Percentiles rank a stretch among this genome's conserved stretches.
phyloP scores from a whole-genome alignment of 2,113 vertebrate species.

The Puntigrus tetrazona region DNA sequence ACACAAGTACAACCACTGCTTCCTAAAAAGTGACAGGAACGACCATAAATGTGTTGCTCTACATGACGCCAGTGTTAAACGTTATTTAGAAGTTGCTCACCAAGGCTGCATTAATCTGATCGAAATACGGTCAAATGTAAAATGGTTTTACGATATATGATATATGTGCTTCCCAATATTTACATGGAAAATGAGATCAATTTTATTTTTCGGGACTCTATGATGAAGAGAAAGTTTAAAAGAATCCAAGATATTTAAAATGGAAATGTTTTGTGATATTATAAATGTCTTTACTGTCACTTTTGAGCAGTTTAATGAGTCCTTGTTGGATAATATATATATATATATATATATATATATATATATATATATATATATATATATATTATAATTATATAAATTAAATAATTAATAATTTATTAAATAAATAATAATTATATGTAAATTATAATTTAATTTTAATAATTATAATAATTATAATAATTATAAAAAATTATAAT shows the following conservation, averaged over 20 bases:
- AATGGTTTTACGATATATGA: neutral
- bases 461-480: too few relatives aligned
- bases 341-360: neutral
- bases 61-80: neutral
- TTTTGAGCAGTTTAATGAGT: neutral
- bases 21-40: neutral
- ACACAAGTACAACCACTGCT: neutral
- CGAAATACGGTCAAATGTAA: neutral
- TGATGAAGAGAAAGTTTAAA: neutral
- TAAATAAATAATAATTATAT: too few relatives aligned
- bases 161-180: neutral
- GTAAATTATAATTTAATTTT: too few relatives aligned
- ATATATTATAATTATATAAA: too few relatives aligned
- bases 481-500: too few relatives aligned
- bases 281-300: neutral
- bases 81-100: neutral
- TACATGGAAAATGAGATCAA: neutral
- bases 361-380: too few relatives aligned
- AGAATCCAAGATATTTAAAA: neutral
- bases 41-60: neutral
- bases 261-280: neutral
- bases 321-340: neutral
- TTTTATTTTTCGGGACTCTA: neutral
- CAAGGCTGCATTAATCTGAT: neutral
- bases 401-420: too few relatives aligned